These are phyloP conservation scores for Lagorchestes hirsutus DNA, from an alignment of 2,797 vertebrate species.

Conservation along the genomic window DNA sequence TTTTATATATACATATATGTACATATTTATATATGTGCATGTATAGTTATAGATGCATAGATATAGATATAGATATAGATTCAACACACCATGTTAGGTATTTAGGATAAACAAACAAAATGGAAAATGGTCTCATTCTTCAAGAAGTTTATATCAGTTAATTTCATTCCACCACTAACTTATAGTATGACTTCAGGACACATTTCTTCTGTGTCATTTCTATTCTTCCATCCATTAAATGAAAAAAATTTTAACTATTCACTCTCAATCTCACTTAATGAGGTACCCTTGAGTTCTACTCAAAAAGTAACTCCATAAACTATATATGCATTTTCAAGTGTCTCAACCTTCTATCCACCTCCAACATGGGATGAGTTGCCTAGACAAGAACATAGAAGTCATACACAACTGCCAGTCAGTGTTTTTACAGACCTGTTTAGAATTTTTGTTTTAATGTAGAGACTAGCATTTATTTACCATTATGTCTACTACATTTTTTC, in stretches of 20 bases:
- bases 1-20: not conserved
- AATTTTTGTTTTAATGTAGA: not conserved
- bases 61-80: not conserved
- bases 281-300: not conserved
- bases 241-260: not conserved
- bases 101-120: not conserved
- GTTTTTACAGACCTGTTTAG: not conserved
- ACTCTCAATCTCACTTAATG: not conserved
- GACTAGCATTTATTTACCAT: not conserved
- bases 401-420: not conserved
- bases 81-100: not conserved
- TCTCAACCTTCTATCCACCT: not conserved
- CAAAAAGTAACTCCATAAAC: not conserved
- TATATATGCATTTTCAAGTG: not conserved
- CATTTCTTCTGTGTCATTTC: not conserved
- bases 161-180: not conserved
- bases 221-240: not conserved
- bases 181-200: not conserved
- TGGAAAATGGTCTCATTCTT: not conserved
- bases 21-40: not conserved
- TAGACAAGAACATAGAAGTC: not conserved
- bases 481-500: not conserved
- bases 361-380: not conserved
- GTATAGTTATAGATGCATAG: not conserved
- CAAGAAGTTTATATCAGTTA: not conserved